Percentiles rank a stretch among this genome's conserved stretches.
Conservation (phyloP, 2,113 vertebrate genomes). For the Pollimyrus isidori region DNA sequence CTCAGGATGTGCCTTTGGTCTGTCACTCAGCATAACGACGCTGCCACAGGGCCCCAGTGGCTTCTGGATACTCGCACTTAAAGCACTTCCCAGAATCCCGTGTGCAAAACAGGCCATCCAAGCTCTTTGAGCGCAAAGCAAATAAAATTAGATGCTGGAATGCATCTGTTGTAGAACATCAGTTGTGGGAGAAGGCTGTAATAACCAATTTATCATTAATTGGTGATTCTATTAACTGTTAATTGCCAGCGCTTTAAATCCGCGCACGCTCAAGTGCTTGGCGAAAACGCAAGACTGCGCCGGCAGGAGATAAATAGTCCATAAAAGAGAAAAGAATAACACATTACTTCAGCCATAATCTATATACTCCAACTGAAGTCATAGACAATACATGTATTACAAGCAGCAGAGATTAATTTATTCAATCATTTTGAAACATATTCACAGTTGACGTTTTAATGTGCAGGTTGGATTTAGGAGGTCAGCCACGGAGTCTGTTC, state of each 20-base stretch:
- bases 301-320: not conserved
- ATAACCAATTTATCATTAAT: not conserved
- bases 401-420: not conserved
- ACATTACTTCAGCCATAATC: not conserved
- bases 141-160: constrained; percentile 1
- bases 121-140: not conserved
- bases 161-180: not conserved
- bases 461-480: not conserved
- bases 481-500: not conserved
- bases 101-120: not conserved
- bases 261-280: not conserved
- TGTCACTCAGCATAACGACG: not conserved
- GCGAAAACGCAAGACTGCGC: not conserved
- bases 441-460: not conserved
- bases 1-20: not conserved
- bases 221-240: not conserved
- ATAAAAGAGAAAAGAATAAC: not conserved
- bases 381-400: not conserved
- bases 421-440: not conserved
- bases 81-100: not conserved
- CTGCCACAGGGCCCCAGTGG: not conserved
- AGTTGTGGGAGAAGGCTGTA: not conserved
- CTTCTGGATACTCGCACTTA: not conserved
- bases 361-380: not conserved
- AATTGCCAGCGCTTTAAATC: not conserved